Evolutionary conservation across 2,797 vertebrate genomes (phyloP), one percentile per base, ranked within the genome.

Genomic region (Morelia viridis): DNA sequence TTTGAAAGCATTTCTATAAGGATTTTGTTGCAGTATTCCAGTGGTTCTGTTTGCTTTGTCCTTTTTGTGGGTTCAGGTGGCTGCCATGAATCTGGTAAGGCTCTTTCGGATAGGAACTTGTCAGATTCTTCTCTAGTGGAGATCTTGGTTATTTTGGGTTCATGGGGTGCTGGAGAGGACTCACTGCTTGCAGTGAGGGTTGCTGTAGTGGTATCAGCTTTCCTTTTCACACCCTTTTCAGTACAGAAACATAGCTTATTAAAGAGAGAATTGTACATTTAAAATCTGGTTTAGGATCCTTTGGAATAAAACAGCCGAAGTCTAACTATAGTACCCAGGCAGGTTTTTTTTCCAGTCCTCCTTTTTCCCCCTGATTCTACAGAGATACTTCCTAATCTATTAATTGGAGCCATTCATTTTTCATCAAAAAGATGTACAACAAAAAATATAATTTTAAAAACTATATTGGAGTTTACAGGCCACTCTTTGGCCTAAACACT

Each of bases 1-100:
- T 98, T 98, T 19, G 98, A 97, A 83, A 98, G 96, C 98, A 99
- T 97, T 97, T 99, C 98, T 97, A 98, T 98, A 89, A 99, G 97
- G 95, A 99, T 98, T 62, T 96, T 96, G 50, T 96, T 97, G 94
- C 99, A 99, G 87, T 96, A 93, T 87, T 96, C 96, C 58, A 99
- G 96, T 89, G 98, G 97, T 93, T 98, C 97, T 0, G 98, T 96
- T 91, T 98, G 94, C 94, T 95, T 95, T 92, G 68, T 80, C 90
- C 92, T 98, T 93, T 97, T 98, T 65, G 71, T 90, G 94, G 95
- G 94, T 92, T 96, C 94, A 94, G 92, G 93, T 88, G 96, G 96
- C 84, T 94, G 95, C 46, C 97, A 97, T 80, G 97, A 98, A 92
- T 98, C 96, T 0, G 97, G 97, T 57, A 98, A 93, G 94, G 97